These are phyloP conservation scores for Cydia strobilella DNA, from an alignment of 1,140 invertebrate genomes.

Conservation along the genomic window DNA sequence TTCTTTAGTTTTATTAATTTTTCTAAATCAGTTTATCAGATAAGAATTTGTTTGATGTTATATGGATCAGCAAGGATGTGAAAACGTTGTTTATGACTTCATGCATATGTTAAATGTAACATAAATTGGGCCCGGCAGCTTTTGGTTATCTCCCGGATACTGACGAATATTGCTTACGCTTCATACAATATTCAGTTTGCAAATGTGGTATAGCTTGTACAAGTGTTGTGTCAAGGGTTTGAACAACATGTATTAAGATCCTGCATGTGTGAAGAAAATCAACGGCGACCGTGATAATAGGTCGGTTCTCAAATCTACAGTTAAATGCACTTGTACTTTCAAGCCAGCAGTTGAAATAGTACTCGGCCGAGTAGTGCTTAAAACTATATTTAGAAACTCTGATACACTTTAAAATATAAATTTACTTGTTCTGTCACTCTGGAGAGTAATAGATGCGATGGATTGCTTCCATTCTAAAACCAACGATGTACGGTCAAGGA, in stretches of 20 bases:
- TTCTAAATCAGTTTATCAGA: not conserved
- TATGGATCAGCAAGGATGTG: not conserved
- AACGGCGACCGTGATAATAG: not conserved
- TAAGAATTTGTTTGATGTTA: not conserved
- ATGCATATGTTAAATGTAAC: constrained; percentile 25
- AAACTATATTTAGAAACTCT: too few species aligned
- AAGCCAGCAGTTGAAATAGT: not conserved
- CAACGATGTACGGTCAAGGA: too few species aligned
- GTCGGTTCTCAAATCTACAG: not conserved
- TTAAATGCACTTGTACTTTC: not conserved
- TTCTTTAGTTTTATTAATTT: not conserved
- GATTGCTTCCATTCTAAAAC: too few species aligned
- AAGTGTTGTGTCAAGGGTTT: constrained; percentile 4
- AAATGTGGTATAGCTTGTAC: constrained; percentile 19
- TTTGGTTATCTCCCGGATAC: constrained; percentile 17
- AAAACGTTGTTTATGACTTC: constrained; percentile 7
- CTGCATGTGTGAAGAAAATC: not conserved
- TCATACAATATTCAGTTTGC: constrained; percentile 29
- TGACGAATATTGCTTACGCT: constrained; percentile 22
- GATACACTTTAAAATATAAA: too few species aligned
- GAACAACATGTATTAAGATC: not conserved
- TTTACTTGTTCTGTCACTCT: too few species aligned
- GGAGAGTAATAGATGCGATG: too few species aligned
- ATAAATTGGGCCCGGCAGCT: constrained; percentile 24
- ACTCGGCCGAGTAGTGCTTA: not conserved